A percentile compares a stretch with the other conserved stretches of the same genome.
phyloP scores from a whole-genome alignment of 92 coral and sea anemone species.

The Scolanthus callimorphus region DNA sequence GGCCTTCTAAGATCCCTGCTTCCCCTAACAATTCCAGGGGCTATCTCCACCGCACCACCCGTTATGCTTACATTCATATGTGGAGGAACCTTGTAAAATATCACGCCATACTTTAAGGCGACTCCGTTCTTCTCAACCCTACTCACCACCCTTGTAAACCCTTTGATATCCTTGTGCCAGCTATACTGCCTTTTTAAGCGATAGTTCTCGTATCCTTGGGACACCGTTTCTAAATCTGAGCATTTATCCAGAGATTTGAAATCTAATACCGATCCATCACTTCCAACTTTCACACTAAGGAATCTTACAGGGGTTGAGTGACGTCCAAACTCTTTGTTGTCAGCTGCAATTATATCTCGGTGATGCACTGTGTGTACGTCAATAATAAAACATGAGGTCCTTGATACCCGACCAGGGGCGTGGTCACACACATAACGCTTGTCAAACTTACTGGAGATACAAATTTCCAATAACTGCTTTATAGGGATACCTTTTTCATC shows the following conservation, averaged over 20 bases:
- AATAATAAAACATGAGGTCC: conserved; percentile 23
- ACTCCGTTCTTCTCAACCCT: conserved; percentile 36
- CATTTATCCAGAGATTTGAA: conserved; percentile 27
- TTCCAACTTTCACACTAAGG: conserved; percentile 16
- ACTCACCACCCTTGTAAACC: conserved; percentile 35
- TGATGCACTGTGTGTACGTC: conserved; percentile 34
- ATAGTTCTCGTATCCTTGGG: conserved; percentile 27
- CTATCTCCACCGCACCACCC: background rate
- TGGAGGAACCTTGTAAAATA: conserved; percentile 30
- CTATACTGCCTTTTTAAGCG: conserved; percentile 50
- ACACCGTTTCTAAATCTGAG: conserved; percentile 7
- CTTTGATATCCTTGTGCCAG: conserved; percentile 40
- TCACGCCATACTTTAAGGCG: conserved; percentile 23
- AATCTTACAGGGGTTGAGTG: conserved; percentile 49
- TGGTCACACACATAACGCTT: conserved; percentile 18
- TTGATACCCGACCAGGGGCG: conserved; percentile 23
- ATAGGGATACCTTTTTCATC: conserved; percentile 20
- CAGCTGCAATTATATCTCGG: conserved; percentile 45
- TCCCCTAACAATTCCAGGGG: background rate
- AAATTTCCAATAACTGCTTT: conserved; percentile 31
- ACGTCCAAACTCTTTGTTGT: conserved; percentile 34
- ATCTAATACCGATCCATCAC: conserved; percentile 25
- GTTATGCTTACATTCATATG: background rate
- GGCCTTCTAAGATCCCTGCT: background rate
- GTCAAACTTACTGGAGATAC: conserved; percentile 24